Conservation (phyloP, 2,797 vertebrate species). For the Hozukius guyotensis region DNA sequence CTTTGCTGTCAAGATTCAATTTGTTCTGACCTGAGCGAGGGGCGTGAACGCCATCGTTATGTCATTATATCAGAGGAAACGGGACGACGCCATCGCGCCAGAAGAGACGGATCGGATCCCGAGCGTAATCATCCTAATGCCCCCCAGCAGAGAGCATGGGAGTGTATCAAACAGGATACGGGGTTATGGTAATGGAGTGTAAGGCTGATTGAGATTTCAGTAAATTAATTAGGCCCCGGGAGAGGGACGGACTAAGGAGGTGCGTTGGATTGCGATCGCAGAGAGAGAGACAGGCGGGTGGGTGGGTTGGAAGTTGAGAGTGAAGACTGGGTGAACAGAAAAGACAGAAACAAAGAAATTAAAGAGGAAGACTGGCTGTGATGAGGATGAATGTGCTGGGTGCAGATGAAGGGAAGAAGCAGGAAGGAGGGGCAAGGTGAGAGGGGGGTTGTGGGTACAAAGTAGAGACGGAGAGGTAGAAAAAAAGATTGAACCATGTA, state of each 20-base stretch:
- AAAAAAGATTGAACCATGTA: not conserved
- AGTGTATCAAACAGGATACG: constrained; percentile 59
- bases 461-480: not conserved
- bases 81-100: not conserved
- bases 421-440: not conserved
- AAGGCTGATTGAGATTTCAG: constrained; percentile 77
- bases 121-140: constrained; percentile 65
- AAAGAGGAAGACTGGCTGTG: not conserved
- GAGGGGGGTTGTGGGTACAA: not conserved
- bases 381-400: not conserved
- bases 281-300: constrained; percentile 33
- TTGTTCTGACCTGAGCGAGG: constrained; percentile 55
- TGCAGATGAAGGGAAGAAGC: not conserved
- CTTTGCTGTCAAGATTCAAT: constrained; percentile 60
- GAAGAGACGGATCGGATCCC: constrained; percentile 36
- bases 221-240: constrained; percentile 76
- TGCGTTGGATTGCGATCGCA: constrained; percentile 22
- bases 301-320: constrained; percentile 24
- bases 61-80: constrained; percentile 49
- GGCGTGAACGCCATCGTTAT: constrained; percentile 45
- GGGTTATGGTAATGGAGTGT: constrained; percentile 65
- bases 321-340: constrained; percentile 25
- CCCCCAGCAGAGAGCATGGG: constrained; percentile 57
- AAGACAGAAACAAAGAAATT: constrained; percentile 3
- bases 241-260: constrained; percentile 64